Percentiles rank a stretch among this genome's conserved stretches.
phyloP scores from a whole-genome alignment of 2,113 vertebrate species.

The Edolisoma coerulescens region DNA sequence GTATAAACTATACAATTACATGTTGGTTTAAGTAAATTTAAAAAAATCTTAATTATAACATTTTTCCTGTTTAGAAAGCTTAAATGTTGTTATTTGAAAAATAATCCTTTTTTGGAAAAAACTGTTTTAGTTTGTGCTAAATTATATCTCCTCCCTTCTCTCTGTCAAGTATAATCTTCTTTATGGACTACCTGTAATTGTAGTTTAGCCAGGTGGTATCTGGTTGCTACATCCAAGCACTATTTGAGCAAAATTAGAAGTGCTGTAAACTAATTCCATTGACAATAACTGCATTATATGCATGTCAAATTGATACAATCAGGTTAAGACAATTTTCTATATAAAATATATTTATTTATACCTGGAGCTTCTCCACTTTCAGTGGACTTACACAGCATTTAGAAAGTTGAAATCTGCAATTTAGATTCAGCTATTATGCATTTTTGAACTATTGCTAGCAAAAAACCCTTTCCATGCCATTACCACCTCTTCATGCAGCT shows the following conservation, averaged over 20 bases:
- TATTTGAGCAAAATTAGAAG: neutral
- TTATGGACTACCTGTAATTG: neutral
- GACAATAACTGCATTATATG: neutral
- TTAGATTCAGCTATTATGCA: neutral
- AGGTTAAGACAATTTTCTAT: neutral
- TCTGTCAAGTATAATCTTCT: neutral
- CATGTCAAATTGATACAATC: neutral
- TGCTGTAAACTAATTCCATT: neutral
- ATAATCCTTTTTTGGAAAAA: neutral
- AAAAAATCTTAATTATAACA: neutral
- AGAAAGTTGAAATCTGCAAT: neutral
- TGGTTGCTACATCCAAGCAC: neutral
- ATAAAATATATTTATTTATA: neutral
- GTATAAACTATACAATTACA: neutral
- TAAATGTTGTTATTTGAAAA: neutral
- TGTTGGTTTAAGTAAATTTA: neutral
- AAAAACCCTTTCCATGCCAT: neutral
- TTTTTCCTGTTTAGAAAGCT: neutral
- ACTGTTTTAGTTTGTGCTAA: neutral
- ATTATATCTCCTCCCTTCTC: neutral
- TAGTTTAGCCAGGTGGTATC: neutral
- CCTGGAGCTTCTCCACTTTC: neutral
- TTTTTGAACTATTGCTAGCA: neutral
- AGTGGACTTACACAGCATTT: neutral
- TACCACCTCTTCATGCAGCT: neutral